Percentiles rank a stretch among this genome's conserved stretches.
phyloP scores from a whole-genome alignment of 2,888 invertebrate genomes.

The Criorhina ranunculi region DNA sequence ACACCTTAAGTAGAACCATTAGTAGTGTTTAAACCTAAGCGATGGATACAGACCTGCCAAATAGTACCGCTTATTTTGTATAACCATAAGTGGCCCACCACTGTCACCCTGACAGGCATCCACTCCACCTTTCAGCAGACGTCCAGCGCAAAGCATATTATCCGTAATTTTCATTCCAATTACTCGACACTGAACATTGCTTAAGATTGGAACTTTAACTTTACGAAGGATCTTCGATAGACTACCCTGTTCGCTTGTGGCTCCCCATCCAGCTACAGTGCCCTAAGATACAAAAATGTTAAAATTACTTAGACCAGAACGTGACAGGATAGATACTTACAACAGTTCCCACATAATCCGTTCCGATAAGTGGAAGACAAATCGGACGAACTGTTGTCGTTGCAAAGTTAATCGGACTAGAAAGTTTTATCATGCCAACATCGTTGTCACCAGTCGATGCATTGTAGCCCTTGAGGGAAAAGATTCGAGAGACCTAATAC shows the following conservation, averaged over 20 bases:
- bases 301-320: too few species aligned
- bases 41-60: conserved; percentile 60
- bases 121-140: conserved; percentile 7
- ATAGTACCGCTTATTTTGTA: conserved; percentile 35
- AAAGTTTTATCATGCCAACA: conserved; percentile 89
- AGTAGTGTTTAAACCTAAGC: not conserved
- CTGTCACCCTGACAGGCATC: conserved; percentile 69
- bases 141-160: conserved; percentile 66
- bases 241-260: conserved; percentile 8
- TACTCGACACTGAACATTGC: conserved; percentile 53
- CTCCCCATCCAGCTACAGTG: conserved; percentile 62
- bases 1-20: conserved; percentile 27
- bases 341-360: conserved; percentile 36
- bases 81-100: conserved; percentile 72
- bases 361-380: conserved; percentile 44
- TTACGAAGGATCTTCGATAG: conserved; percentile 43
- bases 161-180: conserved; percentile 50
- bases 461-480: conserved; percentile 29
- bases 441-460: conserved; percentile 89
- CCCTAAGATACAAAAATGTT: conserved; percentile 19
- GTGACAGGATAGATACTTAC: too few species aligned
- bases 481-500: conserved; percentile 37
- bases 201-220: conserved; percentile 58
- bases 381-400: conserved; percentile 80
- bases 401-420: conserved; percentile 87